phyloP scores from a whole-genome alignment of 2,888 invertebrate species.

The Syritta pipiens region DNA sequence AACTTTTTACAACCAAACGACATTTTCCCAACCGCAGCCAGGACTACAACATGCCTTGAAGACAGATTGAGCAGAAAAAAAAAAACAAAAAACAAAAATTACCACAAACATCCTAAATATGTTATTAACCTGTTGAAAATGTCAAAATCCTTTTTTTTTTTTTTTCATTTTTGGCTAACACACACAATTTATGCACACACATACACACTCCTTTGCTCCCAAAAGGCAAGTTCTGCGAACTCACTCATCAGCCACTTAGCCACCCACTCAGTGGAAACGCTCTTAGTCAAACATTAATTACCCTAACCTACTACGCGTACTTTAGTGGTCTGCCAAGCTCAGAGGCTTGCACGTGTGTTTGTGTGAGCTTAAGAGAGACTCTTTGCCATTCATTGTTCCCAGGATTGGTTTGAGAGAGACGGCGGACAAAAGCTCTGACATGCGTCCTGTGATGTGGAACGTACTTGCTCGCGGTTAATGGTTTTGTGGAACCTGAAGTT shows the following conservation, averaged over 20 bases:
- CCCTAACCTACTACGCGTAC: slow-evolving; percentile 42
- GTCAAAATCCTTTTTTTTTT: slow-evolving; percentile 22
- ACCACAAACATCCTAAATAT: slow-evolving; percentile 27
- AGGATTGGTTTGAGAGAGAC: background rate
- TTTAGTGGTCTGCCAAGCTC: slow-evolving; percentile 29
- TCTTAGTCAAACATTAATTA: slow-evolving; percentile 55
- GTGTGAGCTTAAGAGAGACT: slow-evolving; percentile 26
- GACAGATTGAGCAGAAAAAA: no score
- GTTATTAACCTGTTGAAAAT: slow-evolving; percentile 59
- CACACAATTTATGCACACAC: slow-evolving; percentile 6
- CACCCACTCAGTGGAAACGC: slow-evolving; percentile 29
- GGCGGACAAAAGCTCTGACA: background rate
- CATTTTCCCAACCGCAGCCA: no score
- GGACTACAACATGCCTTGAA: no score
- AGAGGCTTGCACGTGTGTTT: background rate
- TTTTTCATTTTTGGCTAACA: no score
- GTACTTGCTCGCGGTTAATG: no score
- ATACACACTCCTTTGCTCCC: slow-evolving; percentile 12
- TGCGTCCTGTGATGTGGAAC: no score
- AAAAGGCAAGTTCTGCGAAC: slow-evolving; percentile 30
- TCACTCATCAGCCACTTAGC: slow-evolving; percentile 43
- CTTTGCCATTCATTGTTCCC: background rate
- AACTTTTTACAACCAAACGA: no score
- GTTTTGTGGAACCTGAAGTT: no score
- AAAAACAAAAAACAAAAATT: background rate